A percentile compares a stretch with the other conserved stretches of the same genome.
These are phyloP conservation scores for Sparus aurata DNA, from an alignment of 2,797 vertebrate genomes.

Conservation along the genomic window DNA sequence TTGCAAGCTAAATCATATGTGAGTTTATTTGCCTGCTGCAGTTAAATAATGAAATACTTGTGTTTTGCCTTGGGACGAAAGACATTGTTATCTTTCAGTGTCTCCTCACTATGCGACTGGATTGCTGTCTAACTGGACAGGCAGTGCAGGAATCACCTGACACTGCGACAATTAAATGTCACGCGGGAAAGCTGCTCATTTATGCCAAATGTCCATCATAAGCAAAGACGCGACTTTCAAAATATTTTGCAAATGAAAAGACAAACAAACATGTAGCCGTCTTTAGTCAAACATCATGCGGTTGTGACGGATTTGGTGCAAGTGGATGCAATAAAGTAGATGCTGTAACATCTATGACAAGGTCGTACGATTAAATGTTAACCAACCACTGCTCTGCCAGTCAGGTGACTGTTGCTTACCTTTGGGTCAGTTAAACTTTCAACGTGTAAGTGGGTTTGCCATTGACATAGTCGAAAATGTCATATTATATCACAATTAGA, in stretches of 20 bases:
- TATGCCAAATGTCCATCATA: not conserved
- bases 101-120: not conserved
- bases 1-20: not conserved
- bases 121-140: conserved; percentile 40
- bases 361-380: not conserved
- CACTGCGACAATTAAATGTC: not conserved
- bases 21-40: not conserved
- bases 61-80: not conserved
- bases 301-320: not conserved
- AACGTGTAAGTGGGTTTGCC: not conserved
- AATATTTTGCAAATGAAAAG: not conserved
- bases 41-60: not conserved
- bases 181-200: not conserved
- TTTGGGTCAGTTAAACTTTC: not conserved
- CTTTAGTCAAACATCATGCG: not conserved
- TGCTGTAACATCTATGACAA: not conserved
- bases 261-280: not conserved
- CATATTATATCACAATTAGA: not conserved
- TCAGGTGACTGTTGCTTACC: not conserved
- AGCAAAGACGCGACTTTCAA: not conserved
- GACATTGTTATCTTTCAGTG: not conserved
- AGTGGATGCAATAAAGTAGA: not conserved
- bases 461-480: not conserved
- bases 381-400: not conserved
- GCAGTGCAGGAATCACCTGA: conserved; percentile 13